Base-by-base conservation (phyloP, 1,140 invertebrate genomes). In the Dysdera silvatica region DNA sequence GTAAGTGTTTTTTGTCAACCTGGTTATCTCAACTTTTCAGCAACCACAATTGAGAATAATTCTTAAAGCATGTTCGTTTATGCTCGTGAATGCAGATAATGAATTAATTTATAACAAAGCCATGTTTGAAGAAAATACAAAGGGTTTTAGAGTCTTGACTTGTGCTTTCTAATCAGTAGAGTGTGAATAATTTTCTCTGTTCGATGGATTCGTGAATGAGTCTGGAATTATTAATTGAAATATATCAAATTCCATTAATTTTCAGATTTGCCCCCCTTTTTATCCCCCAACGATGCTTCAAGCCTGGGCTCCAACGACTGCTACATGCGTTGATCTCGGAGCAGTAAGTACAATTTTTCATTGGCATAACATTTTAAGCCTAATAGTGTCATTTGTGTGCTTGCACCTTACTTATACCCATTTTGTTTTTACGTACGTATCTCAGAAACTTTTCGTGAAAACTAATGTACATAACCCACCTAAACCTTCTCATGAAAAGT, bases 201-300 rank as follows among this genome's bases (percentile, higher is more conserved):
- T n/a, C n/a, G 5, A 7, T 28, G 35, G 18, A 1, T 28, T 29
- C 16, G 23, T 60, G 28, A 16, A 32, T 32, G 16, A 47, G 35
- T 61, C 16, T 10, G 12, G 24, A 35, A 18, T 20, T 49, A 14
- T 32, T 40, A 26, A 35, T 26, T 6, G 12, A 12, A 52, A 7
- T 23, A 12, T 16, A 31, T 33, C 51, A 29, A 31, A 61, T n/a
- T 61, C 20, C 53, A 32, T 18, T 6, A 10, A 20, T 33, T 54
- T 60, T 65, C 23, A 72, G 66, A 47, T 56, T 24, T 68, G 57
- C 48, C 61, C 71, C 45, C 68, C 71, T 12, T 71, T 72, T 47
- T 72, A 72, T 53, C 71, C 71, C 23, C 71, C 70, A 29, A 69
- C 68, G 20, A 65, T 70, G 62, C 56, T 68, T 7, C 67, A 70